Evolutionary conservation across 2,888 invertebrate genomes (phyloP).

Genomic region (Panopea generosa): DNA sequence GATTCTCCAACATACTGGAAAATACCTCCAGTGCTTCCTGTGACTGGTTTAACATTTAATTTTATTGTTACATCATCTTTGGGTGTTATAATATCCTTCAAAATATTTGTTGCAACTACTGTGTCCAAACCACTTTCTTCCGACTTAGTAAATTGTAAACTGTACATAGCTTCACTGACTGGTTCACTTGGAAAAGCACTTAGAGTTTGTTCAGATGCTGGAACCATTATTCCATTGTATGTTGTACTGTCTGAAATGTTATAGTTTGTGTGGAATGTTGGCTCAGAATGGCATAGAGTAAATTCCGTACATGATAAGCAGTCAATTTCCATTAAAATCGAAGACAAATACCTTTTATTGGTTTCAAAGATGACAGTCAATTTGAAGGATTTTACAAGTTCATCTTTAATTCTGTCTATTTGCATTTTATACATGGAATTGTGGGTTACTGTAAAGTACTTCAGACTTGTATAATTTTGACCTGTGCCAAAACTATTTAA

Average conservation of each 20-base stretch:
- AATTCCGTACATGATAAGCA: slow-evolving; percentile 20
- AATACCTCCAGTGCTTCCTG: slow-evolving; percentile 34
- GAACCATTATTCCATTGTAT: slow-evolving; percentile 25
- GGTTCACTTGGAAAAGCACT: slow-evolving; percentile 22
- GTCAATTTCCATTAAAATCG: slow-evolving; percentile 23
- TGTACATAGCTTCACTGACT: slow-evolving; percentile 27
- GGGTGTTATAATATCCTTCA: slow-evolving; percentile 26
- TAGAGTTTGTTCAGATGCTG: slow-evolving; percentile 18
- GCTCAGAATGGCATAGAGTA: slow-evolving; percentile 22
- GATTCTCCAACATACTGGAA: slow-evolving; percentile 44
- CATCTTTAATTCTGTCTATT: background rate
- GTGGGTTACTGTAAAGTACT: slow-evolving; percentile 8
- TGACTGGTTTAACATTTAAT: slow-evolving; percentile 34
- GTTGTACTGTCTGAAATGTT: slow-evolving; percentile 3
- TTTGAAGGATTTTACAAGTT: slow-evolving; percentile 17
- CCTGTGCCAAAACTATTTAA: background rate
- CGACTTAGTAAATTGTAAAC: slow-evolving; percentile 12
- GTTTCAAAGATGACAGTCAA: slow-evolving; percentile 13
- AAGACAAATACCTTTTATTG: slow-evolving; percentile 20
- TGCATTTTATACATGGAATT: background rate
- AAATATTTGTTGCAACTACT: slow-evolving; percentile 18
- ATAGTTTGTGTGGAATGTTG: slow-evolving; percentile 18
- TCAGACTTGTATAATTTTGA: background rate
- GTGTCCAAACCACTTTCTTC: slow-evolving; percentile 31
- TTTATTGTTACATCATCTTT: slow-evolving; percentile 19